Percentiles rank a stretch among this genome's conserved stretches.
phyloP scores from a whole-genome alignment of 30 jellyfish, hydroid and myxozoan species.

The Hydractinia echinata region DNA sequence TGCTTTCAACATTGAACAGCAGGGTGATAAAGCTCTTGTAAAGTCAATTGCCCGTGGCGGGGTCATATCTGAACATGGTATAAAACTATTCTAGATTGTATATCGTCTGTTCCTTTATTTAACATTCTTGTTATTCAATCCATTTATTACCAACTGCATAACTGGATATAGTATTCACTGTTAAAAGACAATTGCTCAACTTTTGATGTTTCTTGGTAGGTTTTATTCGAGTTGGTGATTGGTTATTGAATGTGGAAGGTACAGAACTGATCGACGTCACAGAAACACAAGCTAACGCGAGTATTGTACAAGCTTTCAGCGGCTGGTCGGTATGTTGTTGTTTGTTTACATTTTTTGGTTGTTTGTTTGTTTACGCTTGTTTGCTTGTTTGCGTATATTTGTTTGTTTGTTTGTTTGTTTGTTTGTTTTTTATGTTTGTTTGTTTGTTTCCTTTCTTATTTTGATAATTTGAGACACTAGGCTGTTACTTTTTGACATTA shows the following conservation, averaged over 20 bases:
- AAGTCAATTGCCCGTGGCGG: constrained; percentile 57
- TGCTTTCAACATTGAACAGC: constrained; percentile 46
- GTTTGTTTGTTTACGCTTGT: no score
- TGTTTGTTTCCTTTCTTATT: neutral
- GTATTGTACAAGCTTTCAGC: constrained; percentile 59
- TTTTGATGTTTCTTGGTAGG: constrained; percentile 41
- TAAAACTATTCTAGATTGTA: neutral
- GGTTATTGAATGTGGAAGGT: constrained; percentile 80
- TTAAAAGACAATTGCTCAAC: no score
- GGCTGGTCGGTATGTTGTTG: constrained; percentile 65
- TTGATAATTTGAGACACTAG: neutral
- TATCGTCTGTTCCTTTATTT: neutral
- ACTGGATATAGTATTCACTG: no score
- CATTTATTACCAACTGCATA: no score
- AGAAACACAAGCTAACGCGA: constrained; percentile 55
- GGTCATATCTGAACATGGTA: constrained; percentile 83
- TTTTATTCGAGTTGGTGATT: constrained; percentile 82
- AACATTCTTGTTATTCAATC: neutral
- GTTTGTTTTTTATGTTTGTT: no score
- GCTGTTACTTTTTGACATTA: neutral
- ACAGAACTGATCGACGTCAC: constrained; percentile 47
- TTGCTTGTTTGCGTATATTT: no score
- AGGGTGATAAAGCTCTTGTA: constrained; percentile 46
- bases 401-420: no score
- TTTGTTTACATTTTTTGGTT: neutral